These are phyloP conservation scores for Callipepla squamata DNA, from an alignment of 2,113 vertebrate species.

Conservation along the genomic window DNA sequence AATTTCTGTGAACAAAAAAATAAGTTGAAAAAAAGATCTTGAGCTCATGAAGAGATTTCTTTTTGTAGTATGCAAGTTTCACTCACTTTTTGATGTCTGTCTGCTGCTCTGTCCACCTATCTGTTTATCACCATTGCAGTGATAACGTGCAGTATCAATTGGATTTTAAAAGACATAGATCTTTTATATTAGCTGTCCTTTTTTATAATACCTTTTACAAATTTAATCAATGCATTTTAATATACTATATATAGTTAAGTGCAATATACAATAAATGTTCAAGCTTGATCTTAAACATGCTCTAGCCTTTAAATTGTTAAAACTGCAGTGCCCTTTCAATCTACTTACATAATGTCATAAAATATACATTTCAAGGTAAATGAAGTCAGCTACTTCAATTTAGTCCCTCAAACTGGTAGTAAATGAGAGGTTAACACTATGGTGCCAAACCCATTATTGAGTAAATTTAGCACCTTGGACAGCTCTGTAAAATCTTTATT, in stretches of 20 bases:
- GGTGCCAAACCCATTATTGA: conserved; percentile 98
- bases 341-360: conserved; percentile 90
- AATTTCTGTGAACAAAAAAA: conserved; percentile 67
- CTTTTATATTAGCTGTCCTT: conserved; percentile 82
- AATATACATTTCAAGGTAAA: conserved; percentile 89
- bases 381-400: conserved; percentile 87
- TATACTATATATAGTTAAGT: conserved; percentile 84
- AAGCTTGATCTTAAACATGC: conserved; percentile 82
- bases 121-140: conserved; percentile 49
- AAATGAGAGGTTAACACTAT: conserved; percentile 98
- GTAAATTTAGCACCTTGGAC: conserved; percentile 99
- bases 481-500: conserved; percentile 99
- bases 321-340: conserved; percentile 85
- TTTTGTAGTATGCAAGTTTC: conserved; percentile 24
- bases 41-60: conserved; percentile 43
- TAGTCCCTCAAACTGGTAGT: conserved; percentile 92
- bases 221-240: conserved; percentile 86
- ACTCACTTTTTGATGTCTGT: conserved; percentile 61
- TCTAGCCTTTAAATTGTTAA: conserved; percentile 85
- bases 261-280: conserved; percentile 84
- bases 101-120: conserved; percentile 30
- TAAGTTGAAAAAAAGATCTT: conserved; percentile 21
- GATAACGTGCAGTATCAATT: conserved; percentile 68
- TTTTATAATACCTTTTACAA: conserved; percentile 85
- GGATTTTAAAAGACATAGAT: conserved; percentile 79